Conservation (phyloP, 2,888 invertebrate species). For the Labia minor region DNA sequence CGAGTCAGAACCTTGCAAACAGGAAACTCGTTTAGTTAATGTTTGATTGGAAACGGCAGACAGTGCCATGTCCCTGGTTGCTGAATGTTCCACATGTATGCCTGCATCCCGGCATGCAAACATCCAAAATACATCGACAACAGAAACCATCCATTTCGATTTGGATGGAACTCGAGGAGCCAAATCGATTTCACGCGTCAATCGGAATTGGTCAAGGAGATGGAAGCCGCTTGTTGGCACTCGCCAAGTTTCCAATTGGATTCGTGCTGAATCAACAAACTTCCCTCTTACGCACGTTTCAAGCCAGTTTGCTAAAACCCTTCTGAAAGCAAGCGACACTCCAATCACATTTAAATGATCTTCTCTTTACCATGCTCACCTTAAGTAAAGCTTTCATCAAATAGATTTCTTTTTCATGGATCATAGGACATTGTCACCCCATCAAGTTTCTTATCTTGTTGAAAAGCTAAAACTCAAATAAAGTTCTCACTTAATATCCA, state of each 20-base stretch:
- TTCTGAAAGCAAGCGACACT: background rate
- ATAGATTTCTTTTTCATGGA: background rate
- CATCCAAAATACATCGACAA: background rate
- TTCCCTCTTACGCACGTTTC: background rate
- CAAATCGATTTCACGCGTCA: slow-evolving; percentile 1
- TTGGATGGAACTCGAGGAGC: background rate
- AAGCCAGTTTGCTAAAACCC: background rate
- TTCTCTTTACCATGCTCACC: background rate
- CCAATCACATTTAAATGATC: background rate
- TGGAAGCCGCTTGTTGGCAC: background rate
- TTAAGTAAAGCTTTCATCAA: background rate
- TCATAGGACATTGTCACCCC: no score
- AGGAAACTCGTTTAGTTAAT: background rate
- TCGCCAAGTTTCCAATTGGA: slow-evolving; percentile 4
- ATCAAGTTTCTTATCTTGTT: no score
- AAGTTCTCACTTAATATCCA: no score
- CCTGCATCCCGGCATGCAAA: background rate
- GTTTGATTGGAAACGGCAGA: background rate
- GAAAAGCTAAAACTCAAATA: no score
- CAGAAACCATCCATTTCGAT: background rate
- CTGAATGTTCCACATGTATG: background rate
- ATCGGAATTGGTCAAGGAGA: slow-evolving; percentile 13
- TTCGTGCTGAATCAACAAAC: background rate
- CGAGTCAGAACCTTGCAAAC: background rate
- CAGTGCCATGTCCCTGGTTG: background rate